phyloP scores from a whole-genome alignment of 1,140 invertebrate genomes.

The Atta texana region DNA sequence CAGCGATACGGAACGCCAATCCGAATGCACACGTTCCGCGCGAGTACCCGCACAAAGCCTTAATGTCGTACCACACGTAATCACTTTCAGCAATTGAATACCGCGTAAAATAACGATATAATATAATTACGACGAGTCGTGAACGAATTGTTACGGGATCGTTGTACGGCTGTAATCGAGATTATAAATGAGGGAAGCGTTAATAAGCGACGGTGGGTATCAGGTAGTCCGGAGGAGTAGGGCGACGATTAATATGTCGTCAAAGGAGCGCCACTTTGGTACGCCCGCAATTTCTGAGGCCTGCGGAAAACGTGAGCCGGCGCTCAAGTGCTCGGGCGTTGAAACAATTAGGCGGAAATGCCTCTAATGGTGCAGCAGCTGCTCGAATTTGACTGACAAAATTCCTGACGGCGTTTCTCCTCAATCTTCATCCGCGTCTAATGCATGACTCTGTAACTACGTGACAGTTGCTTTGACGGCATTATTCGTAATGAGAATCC shows the following conservation, averaged over 20 bases:
- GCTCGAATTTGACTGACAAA: conserved; percentile 69
- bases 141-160: neutral
- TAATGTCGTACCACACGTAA: conserved; percentile 25
- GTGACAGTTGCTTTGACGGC: conserved; percentile 32
- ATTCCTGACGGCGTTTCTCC: conserved; percentile 62
- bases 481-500: conserved; percentile 52
- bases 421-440: conserved; percentile 62
- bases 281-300: conserved; percentile 71
- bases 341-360: conserved; percentile 76
- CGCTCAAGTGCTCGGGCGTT: conserved; percentile 54
- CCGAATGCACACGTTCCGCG: neutral
- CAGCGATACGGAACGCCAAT: neutral
- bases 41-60: conserved; percentile 18
- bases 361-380: conserved; percentile 74
- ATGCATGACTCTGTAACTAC: conserved; percentile 28
- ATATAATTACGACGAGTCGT: conserved; percentile 28
- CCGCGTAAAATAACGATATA: conserved; percentile 33
- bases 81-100: conserved; percentile 25
- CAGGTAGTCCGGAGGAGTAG: neutral
- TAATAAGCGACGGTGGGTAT: conserved; percentile 41
- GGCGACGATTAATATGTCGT: conserved; percentile 74
- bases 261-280: conserved; percentile 68
- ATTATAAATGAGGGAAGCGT: conserved; percentile 59
- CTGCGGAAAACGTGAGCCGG: conserved; percentile 59
- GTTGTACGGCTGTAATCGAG: conserved; percentile 45